Conservation (phyloP, 2,888 invertebrate species). For the Eledona agricola region DNA sequence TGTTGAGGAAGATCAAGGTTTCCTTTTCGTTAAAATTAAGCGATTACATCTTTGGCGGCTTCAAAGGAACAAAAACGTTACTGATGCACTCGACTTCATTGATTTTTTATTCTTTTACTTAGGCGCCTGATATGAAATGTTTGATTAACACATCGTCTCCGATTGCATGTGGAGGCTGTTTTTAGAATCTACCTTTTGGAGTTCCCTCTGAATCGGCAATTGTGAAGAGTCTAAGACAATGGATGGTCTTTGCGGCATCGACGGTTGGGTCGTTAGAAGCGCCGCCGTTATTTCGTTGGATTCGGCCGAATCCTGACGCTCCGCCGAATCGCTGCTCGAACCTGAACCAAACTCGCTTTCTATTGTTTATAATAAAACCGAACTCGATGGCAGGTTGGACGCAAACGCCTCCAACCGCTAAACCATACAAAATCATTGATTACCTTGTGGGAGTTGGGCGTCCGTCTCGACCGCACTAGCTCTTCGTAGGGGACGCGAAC, state of each 20-base stretch:
- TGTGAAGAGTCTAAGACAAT: slow-evolving; percentile 61
- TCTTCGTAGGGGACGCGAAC: slow-evolving; percentile 65
- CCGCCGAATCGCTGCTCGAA: slow-evolving; percentile 47
- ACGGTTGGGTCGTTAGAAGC: slow-evolving; percentile 44
- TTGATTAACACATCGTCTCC: slow-evolving; percentile 60
- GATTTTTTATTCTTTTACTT: no score
- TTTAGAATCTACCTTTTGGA: slow-evolving; percentile 59
- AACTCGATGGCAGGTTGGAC: background rate
- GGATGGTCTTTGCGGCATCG: slow-evolving; percentile 56
- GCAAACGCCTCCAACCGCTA: background rate
- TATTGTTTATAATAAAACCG: background rate
- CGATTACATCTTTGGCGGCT: slow-evolving; percentile 21
- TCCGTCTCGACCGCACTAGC: slow-evolving; percentile 71
- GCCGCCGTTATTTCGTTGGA: slow-evolving; percentile 49
- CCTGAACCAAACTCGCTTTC: slow-evolving; percentile 33
- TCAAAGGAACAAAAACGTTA: no score
- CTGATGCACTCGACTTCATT: no score
- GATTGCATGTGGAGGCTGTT: slow-evolving; percentile 62
- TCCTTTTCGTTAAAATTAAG: slow-evolving; percentile 14
- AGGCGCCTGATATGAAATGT: no score
- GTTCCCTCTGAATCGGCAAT: slow-evolving; percentile 56
- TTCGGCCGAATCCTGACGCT: slow-evolving; percentile 58
- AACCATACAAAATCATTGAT: background rate
- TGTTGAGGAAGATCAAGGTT: slow-evolving; percentile 26
- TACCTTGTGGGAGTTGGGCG: slow-evolving; percentile 37